phyloP scores from a whole-genome alignment of 1,140 invertebrate genomes.

The Rhysida immarginata region DNA sequence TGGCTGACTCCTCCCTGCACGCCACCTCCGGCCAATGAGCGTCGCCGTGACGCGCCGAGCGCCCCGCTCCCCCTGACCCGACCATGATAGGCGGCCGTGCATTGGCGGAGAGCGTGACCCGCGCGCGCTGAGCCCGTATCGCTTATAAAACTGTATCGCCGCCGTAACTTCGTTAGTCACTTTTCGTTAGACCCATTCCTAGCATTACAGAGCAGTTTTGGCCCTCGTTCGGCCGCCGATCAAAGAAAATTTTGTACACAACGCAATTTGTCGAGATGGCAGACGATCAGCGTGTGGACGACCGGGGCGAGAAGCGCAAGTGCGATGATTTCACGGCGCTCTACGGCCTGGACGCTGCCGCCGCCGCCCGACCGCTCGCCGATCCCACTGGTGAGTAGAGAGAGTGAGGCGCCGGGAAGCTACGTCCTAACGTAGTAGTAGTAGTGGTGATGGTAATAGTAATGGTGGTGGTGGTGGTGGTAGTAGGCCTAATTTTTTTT shows the following conservation, averaged over 20 bases:
- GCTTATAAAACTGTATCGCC: conserved; percentile 24
- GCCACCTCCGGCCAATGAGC: too few species aligned
- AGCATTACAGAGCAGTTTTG: conserved; percentile 20
- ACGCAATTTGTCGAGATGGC: conserved; percentile 6
- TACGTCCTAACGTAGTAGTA: too few species aligned
- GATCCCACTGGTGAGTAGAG: conserved; percentile 26
- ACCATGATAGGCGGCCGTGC: neutral
- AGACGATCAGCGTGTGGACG: conserved; percentile 4
- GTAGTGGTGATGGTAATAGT: too few species aligned
- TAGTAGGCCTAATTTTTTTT: too few species aligned
- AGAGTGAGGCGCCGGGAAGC: too few species aligned
- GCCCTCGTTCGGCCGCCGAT: conserved; percentile 15
- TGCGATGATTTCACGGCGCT: conserved; percentile 24
- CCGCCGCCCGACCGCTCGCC: conserved; percentile 19
- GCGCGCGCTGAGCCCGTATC: neutral
- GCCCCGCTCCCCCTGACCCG: too few species aligned
- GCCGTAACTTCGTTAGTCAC: conserved; percentile 29
- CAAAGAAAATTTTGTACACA: conserved; percentile 8
- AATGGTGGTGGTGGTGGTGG: too few species aligned
- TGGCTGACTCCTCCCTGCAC: too few species aligned
- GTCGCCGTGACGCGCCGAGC: too few species aligned
- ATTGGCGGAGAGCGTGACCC: neutral
- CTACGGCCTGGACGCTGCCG: conserved; percentile 24
- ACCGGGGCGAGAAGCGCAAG: conserved; percentile 14
- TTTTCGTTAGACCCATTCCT: conserved; percentile 24